Evolutionary conservation across 2,888 invertebrate genomes (phyloP), one percentile per base, ranked within the genome.

Genomic region (Prosopocoilus inquinatus): DNA sequence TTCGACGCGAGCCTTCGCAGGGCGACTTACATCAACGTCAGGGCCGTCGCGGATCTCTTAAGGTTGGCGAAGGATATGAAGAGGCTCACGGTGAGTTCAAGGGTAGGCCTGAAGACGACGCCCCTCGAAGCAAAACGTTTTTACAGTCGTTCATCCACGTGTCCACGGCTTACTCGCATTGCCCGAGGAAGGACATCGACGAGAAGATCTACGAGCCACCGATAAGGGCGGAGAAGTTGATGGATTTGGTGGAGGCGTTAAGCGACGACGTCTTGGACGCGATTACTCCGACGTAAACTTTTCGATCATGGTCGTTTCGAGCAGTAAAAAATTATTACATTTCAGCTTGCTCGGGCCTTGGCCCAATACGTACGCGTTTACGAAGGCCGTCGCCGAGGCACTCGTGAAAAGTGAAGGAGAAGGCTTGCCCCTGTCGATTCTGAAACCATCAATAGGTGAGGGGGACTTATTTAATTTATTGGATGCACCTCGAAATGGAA

Each of bases 1-100:
- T 95, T 95, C 68, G 91, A 94, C 73, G 94, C 94, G 70, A 86
- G 87, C 45, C 78, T 95, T 0, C 84, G 87, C 71, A 77, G 86
- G 1, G 91, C 94, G 0, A 82, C 91, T 41, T 82, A 83, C 45
- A 91, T 91, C 68, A 94, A 94, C 74, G 88, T 94, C 2, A 79
- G 84, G 15, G 92, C 89, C 0, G 89, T 91, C 0, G 84, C 84
- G 61, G 86, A 89, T 46, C 82, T 93, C n/a, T 70, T 94, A 8
- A 83, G 86, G 32, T 78, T 94, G 4, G 84, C 89, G 56, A 82
- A 84, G 63, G 78, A 86, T 47, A 90, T 93, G 72, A 80, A 81
- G 53, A 82, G 88, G 55, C 81, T 94, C 64, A 86, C 87, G 78
- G 91, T 87, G 48, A 28, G 7, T 38, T 20, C 20, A 9, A 35